Base-by-base conservation (phyloP, 1,140 invertebrate genomes). In the Portunus trituberculatus region DNA sequence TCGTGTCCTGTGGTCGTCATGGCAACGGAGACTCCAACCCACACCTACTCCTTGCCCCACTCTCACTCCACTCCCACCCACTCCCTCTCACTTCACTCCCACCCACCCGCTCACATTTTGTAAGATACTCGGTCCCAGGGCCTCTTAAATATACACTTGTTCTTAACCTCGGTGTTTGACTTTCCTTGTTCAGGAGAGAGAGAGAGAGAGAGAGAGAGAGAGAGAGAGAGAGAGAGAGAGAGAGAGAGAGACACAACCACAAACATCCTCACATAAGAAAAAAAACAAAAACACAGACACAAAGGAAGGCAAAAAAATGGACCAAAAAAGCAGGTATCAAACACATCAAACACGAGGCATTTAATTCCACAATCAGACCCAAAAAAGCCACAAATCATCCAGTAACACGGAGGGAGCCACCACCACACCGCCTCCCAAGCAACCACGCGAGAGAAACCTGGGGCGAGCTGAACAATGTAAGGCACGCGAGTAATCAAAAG, bases 51-150 rank as follows among this genome's bases (percentile, higher is more conserved):
- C 52, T 59, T 59, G 8, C 52, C 52, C 52, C 10, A 12, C 2
- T 76, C 20, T 76, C 10, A 7, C 59, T 20, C 67, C 67, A n/a
- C 67, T 20, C 20, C 67, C 67, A 76, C 67, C 67, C n/a, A n/a
- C 67, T 20, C 52, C 52, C 10, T 20, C 20, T 20, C 52, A 59
- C 67, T 59, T 20, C 67, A 76, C 67, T 20, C n/a, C 25, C 67
- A 76, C 67, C 67, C 67, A 76, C 67, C 67, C 67, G 67, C 67
- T 76, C 67, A 76, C 67, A n/a, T 76, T 76, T 76, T 76, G 67
- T 76, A 76, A 76, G 67, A 76, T 76, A 76, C 67, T 76, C 67
- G n/a, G 67, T 76, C 67, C 67, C 67, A n/a, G 67, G 25, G n/a
- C 67, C 67, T 76, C 12, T 76, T 76, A 76, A 76, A 76, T 76